A percentile compares a stretch with the other conserved stretches of the same genome.
These are phyloP conservation scores for Rousettus leschenaultii DNA, from an alignment of 2,113 vertebrate genomes.

Conservation along the genomic window DNA sequence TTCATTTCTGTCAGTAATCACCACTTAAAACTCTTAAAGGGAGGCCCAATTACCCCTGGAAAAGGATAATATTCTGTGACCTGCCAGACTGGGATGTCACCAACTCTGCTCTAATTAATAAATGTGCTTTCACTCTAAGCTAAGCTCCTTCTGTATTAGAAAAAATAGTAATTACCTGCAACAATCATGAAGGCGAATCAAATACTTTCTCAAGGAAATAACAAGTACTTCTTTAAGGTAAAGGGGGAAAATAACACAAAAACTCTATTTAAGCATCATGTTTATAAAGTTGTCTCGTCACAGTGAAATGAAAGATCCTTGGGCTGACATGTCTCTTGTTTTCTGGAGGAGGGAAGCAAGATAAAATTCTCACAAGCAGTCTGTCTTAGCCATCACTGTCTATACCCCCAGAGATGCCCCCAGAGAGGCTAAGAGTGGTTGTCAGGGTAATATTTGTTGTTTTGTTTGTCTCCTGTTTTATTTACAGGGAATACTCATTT, in stretches of 20 bases:
- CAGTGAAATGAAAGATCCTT: neutral
- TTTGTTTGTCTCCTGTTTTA: slow-evolving; percentile 3
- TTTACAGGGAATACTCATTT: neutral
- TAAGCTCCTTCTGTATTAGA: slow-evolving; percentile 9
- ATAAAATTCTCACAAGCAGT: neutral
- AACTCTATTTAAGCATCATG: neutral
- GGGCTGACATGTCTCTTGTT: neutral
- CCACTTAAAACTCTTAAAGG: slow-evolving; percentile 35
- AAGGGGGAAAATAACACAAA: neutral
- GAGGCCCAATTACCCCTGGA: neutral
- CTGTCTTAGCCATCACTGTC: neutral
- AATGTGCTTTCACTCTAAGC: neutral
- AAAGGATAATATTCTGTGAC: slow-evolving; percentile 13
- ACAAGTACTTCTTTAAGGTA: neutral
- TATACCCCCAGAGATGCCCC: neutral
- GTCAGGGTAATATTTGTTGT: neutral
- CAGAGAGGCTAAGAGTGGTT: neutral
- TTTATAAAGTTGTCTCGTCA: neutral
- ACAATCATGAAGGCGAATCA: neutral
- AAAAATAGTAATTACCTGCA: neutral
- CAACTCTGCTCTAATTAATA: neutral
- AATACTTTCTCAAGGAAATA: slow-evolving; percentile 31
- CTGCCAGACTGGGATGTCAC: neutral
- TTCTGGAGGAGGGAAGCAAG: neutral
- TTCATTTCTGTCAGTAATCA: slow-evolving; percentile 49